These are phyloP conservation scores for Otus scops DNA, from an alignment of 2,797 vertebrate genomes.

Conservation along the genomic window DNA sequence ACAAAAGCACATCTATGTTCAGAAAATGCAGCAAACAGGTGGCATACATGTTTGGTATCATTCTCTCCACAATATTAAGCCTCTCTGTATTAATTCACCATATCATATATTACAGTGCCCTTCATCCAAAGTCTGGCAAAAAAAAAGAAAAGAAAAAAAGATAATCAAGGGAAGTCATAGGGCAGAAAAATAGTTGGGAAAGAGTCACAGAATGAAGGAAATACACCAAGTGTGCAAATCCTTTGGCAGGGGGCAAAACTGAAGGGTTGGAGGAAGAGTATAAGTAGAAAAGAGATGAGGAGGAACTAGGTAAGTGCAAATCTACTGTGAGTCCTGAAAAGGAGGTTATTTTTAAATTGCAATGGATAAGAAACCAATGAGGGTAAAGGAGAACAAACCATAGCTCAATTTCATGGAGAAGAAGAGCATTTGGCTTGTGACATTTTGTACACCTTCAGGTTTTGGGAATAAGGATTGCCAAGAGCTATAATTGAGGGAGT, in stretches of 20 bases:
- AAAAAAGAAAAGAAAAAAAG: neutral
- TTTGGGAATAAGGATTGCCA: neutral
- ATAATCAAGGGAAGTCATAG: neutral
- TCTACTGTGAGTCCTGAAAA: neutral
- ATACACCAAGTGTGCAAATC: constrained; percentile 14
- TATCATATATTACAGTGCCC: neutral
- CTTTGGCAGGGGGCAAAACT: neutral
- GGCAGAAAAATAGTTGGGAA: constrained; percentile 21
- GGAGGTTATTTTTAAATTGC: neutral
- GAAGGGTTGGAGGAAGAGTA: neutral
- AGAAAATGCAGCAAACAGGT: constrained; percentile 18
- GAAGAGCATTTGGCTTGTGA: neutral
- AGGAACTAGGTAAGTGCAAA: neutral
- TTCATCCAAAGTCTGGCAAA: constrained; percentile 3
- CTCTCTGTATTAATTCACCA: neutral
- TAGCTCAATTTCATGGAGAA: neutral
- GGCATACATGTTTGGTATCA: neutral
- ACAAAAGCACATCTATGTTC: neutral
- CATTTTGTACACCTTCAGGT: neutral
- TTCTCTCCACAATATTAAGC: neutral
- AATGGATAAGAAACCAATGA: neutral
- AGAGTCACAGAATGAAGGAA: constrained; percentile 3
- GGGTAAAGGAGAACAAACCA: neutral
- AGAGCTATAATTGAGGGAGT: neutral
- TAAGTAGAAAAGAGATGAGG: neutral